These are phyloP conservation scores for Dendrolimus kikuchii DNA, from an alignment of 1,140 invertebrate species.

Conservation along the genomic window DNA sequence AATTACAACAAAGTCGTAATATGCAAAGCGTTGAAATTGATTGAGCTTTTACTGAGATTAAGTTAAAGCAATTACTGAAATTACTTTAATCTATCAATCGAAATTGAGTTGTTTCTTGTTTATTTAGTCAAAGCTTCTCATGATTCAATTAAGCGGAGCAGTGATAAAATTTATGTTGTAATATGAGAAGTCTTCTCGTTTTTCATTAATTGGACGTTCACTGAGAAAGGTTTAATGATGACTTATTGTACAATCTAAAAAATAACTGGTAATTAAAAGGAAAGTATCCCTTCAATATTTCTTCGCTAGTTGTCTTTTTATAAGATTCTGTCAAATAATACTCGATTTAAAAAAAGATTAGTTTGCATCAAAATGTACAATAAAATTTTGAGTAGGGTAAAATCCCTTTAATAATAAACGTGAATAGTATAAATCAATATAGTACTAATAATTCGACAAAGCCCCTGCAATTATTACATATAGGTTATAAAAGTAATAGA, in stretches of 20 bases:
- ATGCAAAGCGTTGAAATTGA: too few relatives aligned
- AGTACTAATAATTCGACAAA: too few relatives aligned
- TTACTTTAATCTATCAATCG: conserved; percentile 5
- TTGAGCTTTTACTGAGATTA: too few relatives aligned
- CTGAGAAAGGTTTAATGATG: conserved; percentile 33
- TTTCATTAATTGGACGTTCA: conserved; percentile 37
- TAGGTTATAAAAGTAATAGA: too few relatives aligned
- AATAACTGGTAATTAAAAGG: conserved; percentile 25
- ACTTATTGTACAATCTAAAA: conserved; percentile 29
- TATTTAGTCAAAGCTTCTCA: conserved; percentile 20
- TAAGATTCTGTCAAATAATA: background rate
- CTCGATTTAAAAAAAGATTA: background rate
- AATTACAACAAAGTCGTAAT: too few relatives aligned
- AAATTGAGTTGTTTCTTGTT: conserved; percentile 17
- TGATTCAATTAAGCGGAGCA: conserved; percentile 33
- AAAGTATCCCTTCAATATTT: conserved; percentile 2
- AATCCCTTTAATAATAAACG: too few relatives aligned
- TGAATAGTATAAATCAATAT: too few relatives aligned
- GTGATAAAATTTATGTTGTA: conserved; percentile 39
- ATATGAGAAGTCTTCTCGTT: conserved; percentile 34
- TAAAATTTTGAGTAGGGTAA: background rate
- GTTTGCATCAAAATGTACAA: background rate
- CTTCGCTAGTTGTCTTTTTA: background rate
- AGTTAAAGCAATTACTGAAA: too few relatives aligned
- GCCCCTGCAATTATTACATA: too few relatives aligned